These are phyloP conservation scores for Drosophila setifemur DNA, from an alignment of 1,140 invertebrate genomes.

Conservation along the genomic window DNA sequence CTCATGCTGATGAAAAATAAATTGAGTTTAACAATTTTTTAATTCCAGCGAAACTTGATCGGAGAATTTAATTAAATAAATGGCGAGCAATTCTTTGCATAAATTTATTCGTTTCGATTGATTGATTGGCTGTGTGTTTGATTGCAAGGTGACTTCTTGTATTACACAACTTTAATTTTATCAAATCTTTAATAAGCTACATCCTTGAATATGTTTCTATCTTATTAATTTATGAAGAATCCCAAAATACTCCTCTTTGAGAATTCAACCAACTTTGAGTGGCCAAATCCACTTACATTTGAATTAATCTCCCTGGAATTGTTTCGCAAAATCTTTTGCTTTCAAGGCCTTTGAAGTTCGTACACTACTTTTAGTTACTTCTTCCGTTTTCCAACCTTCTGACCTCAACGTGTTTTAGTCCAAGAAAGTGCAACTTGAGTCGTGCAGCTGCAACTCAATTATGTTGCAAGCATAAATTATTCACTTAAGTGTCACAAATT, in stretches of 20 bases:
- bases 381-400: neutral
- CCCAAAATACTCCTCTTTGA: too few relatives aligned
- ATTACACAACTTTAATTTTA: too few relatives aligned
- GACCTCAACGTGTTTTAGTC: constrained; percentile 16
- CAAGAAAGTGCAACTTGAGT: constrained; percentile 5
- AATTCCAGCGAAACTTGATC: neutral
- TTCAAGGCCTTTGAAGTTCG: neutral
- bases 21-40: neutral
- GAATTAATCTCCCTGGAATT: too few relatives aligned
- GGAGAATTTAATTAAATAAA: constrained; percentile 2
- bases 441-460: constrained; percentile 54
- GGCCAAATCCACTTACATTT: too few relatives aligned
- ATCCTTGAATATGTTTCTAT: too few relatives aligned
- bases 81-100: neutral
- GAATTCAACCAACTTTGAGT: too few relatives aligned
- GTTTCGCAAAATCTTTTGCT: neutral
- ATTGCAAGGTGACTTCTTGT: too few relatives aligned
- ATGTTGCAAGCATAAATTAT: constrained; percentile 68
- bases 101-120: neutral
- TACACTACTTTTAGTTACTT: neutral
- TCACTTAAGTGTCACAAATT: constrained; percentile 59
- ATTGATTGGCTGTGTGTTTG: neutral
- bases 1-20: neutral
- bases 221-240: too few relatives aligned
- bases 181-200: too few relatives aligned